A percentile compares a stretch with the other conserved stretches of the same genome.
Evolutionary conservation across 1,140 invertebrate genomes (phyloP).

Genomic region (Hesperophylax magnus): DNA sequence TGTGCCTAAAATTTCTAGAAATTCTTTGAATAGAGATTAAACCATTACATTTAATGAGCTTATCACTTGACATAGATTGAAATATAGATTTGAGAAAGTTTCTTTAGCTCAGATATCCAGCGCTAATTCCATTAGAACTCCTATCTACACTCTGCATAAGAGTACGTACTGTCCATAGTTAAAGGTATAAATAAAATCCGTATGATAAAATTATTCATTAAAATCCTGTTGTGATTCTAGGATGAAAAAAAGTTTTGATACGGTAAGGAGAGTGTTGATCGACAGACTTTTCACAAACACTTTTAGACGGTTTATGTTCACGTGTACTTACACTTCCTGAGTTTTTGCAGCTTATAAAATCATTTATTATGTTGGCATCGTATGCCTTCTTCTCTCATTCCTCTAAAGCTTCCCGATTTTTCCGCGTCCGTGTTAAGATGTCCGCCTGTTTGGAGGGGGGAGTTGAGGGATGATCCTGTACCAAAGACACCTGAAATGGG

Average conservation of each 20-base stretch:
- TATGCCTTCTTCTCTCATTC: slow-evolving; percentile 9
- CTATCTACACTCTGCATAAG: neutral
- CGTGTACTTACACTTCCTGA: slow-evolving; percentile 22
- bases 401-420: slow-evolving; percentile 37
- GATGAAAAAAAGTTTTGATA: neutral
- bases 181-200: neutral
- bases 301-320: slow-evolving; percentile 10
- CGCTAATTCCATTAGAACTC: too few species aligned
- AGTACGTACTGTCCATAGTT: neutral
- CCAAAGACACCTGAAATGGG: slow-evolving; percentile 33
- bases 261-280: neutral
- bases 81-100: too few species aligned
- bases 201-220: neutral
- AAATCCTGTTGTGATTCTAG: neutral
- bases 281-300: slow-evolving; percentile 13
- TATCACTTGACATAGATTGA: neutral
- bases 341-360: slow-evolving; percentile 23
- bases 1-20: neutral
- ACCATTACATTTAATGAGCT: neutral
- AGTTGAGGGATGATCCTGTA: slow-evolving; percentile 28
- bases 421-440: slow-evolving; percentile 36
- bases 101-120: too few species aligned
- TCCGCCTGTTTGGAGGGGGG: slow-evolving; percentile 23
- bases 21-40: neutral
- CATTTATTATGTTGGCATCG: slow-evolving; percentile 34